These are phyloP conservation scores for Diaphora mendica DNA, from an alignment of 2,888 invertebrate genomes.

Conservation along the genomic window DNA sequence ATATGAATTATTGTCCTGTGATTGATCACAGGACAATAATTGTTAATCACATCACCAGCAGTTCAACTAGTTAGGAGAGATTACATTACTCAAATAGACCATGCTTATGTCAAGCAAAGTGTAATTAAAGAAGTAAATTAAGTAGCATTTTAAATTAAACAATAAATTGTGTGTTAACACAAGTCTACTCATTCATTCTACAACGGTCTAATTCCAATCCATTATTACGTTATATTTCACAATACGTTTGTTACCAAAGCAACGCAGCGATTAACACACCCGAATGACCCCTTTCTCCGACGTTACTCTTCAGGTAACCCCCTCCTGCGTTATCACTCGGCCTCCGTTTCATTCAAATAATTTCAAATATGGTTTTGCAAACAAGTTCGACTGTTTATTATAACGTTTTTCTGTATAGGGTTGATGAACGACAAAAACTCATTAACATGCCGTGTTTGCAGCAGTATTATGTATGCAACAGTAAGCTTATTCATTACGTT, in stretches of 20 bases:
- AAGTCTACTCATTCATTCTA: not conserved
- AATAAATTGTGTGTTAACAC: not conserved
- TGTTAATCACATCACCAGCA: not conserved
- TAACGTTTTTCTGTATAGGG: constrained; percentile 6
- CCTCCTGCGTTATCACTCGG: constrained; percentile 27
- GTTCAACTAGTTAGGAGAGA: not conserved
- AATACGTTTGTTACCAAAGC: constrained; percentile 39
- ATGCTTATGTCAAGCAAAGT: not conserved
- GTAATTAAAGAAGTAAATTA: not conserved
- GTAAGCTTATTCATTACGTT: not conserved
- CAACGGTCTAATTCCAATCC: constrained; percentile 14
- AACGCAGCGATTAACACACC: constrained; percentile 37
- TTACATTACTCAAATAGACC: not conserved
- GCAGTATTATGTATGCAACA: not conserved
- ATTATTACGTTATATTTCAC: constrained; percentile 31
- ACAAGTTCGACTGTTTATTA: constrained; percentile 29
- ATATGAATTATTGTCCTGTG: too few species aligned
- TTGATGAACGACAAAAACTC: not conserved
- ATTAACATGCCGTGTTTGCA: not conserved
- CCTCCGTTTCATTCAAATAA: constrained; percentile 34
- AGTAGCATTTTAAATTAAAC: not conserved
- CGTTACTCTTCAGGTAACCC: not conserved
- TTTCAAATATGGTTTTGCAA: constrained; percentile 46
- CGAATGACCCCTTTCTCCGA: constrained; percentile 10
- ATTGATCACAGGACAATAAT: not conserved